phyloP scores from a whole-genome alignment of 2,113 vertebrate species.

The Meles meles region DNA sequence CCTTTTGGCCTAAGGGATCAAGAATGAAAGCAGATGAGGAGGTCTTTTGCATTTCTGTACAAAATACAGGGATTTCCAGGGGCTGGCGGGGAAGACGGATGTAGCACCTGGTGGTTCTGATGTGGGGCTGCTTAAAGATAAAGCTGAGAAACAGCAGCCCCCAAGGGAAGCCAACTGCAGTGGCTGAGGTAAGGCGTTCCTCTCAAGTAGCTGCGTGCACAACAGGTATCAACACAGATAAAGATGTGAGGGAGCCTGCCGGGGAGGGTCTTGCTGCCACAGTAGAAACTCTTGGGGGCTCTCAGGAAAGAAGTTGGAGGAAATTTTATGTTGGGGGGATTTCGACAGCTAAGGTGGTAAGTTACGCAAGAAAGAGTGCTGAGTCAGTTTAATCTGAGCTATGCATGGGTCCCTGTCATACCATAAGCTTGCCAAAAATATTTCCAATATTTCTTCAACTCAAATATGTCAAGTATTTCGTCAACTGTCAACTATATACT shows the following conservation, averaged over 20 bases:
- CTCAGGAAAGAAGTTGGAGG: neutral
- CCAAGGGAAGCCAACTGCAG: neutral
- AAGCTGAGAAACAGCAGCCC: neutral
- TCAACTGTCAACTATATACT: neutral
- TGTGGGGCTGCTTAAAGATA: neutral
- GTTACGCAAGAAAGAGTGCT: neutral
- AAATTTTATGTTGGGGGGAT: neutral
- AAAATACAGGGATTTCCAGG: neutral
- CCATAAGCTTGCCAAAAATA: neutral
- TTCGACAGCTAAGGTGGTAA: neutral
- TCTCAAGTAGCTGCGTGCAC: neutral
- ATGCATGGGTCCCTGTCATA: neutral
- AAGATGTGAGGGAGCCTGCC: neutral
- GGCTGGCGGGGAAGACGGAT: neutral
- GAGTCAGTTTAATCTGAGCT: neutral
- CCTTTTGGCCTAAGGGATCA: neutral
- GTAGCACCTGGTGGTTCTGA: neutral
- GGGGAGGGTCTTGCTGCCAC: neutral
- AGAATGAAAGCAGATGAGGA: neutral
- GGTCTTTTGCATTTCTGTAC: neutral
- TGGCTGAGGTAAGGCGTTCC: neutral
- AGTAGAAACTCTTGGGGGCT: neutral
- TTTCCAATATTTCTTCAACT: neutral
- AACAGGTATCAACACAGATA: neutral
- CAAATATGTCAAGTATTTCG: neutral